A percentile compares a stretch with the other conserved stretches of the same genome.
Evolutionary conservation across 2,888 invertebrate genomes (phyloP).

Genomic region (Periphyllus acericola): DNA sequence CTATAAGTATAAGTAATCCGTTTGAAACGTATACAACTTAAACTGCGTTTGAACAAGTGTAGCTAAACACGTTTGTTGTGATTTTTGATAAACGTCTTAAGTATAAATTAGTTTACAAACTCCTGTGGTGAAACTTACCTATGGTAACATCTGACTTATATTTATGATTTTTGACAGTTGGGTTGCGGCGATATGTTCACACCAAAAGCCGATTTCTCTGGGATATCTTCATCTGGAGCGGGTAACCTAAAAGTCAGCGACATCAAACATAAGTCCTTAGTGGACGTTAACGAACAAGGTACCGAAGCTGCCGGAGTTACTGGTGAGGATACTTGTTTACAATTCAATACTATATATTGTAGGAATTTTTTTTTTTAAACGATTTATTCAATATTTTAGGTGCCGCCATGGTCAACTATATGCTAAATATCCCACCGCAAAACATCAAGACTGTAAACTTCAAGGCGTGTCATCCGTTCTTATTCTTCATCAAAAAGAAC

Average conservation of each 20-base stretch:
- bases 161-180: constrained; percentile 7
- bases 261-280: constrained; percentile 84
- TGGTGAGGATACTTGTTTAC: constrained; percentile 71
- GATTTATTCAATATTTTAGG: not conserved
- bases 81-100: too few relatives aligned
- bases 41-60: too few relatives aligned
- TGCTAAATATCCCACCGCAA: too few relatives aligned
- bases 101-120: too few relatives aligned
- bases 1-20: too few relatives aligned
- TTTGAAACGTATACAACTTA: too few relatives aligned
- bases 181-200: constrained; percentile 72
- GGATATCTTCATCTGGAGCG: constrained; percentile 70
- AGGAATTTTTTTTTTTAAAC: not conserved
- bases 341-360: not conserved
- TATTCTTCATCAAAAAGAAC: constrained; percentile 37
- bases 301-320: constrained; percentile 88
- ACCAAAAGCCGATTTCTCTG: constrained; percentile 74
- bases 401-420: not conserved
- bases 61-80: too few relatives aligned
- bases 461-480: constrained; percentile 49
- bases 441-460: constrained; percentile 32
- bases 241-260: constrained; percentile 74
- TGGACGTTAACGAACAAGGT: constrained; percentile 88
- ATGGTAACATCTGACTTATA: too few relatives aligned
- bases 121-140: too few relatives aligned